A percentile compares a stretch with the other conserved stretches of the same genome.
These are phyloP conservation scores for Agapornis roseicollis DNA, from an alignment of 2,113 vertebrate species.

Conservation along the genomic window DNA sequence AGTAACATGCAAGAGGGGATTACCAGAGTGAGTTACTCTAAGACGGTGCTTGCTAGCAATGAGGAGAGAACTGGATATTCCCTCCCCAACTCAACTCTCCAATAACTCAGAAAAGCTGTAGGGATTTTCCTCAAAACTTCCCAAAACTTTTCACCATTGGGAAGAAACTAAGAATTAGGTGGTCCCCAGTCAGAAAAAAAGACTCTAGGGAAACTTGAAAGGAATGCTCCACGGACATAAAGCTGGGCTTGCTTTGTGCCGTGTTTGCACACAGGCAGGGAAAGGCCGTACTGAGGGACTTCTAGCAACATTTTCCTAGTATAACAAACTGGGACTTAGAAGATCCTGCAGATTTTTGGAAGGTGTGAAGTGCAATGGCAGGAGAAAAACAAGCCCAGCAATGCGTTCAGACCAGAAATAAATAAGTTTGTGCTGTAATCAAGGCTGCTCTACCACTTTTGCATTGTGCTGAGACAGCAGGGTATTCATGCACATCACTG, in stretches of 20 bases:
- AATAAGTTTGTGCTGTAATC: neutral
- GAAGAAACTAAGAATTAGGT: neutral
- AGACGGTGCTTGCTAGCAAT: accelerated
- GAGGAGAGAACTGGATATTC: neutral
- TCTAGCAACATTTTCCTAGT: neutral
- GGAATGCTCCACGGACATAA: neutral
- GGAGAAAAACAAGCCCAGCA: neutral
- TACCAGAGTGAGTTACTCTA: neutral
- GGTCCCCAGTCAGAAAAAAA: neutral
- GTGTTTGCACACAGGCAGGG: neutral
- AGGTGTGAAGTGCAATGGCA: neutral
- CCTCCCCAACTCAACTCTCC: neutral
- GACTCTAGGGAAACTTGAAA: neutral
- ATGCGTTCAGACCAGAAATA: neutral
- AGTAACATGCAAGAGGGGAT: neutral
- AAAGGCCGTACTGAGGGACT: neutral
- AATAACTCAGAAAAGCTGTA: neutral
- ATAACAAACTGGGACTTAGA: neutral
- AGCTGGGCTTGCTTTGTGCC: accelerated
- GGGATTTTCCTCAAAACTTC: constrained; percentile 63
- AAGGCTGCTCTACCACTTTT: neutral
- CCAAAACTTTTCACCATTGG: neutral
- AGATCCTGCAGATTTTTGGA: neutral
- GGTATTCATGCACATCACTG: neutral
- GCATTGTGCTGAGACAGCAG: neutral